phyloP scores from a whole-genome alignment of 2,888 invertebrate species.

The Drosophila basisetae region DNA sequence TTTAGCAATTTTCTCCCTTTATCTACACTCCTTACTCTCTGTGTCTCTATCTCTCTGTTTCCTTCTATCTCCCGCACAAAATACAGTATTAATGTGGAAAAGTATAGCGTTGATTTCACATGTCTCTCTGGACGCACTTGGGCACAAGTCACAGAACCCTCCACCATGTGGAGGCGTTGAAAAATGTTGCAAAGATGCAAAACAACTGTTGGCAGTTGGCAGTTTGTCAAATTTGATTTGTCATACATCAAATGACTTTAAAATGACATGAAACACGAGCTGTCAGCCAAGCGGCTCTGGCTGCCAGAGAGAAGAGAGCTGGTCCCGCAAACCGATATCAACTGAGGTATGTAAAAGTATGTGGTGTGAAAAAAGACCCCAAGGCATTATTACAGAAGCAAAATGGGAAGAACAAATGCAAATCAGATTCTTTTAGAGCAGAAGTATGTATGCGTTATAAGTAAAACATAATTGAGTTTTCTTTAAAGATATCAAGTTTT shows the following conservation, averaged over 20 bases:
- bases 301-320: not conserved
- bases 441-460: not conserved
- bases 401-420: not conserved
- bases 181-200: constrained; percentile 79
- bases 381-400: not conserved
- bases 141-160: constrained; percentile 8
- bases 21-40: not conserved
- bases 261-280: constrained; percentile 66
- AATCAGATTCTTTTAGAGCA: not conserved
- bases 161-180: constrained; percentile 50
- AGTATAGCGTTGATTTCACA: constrained; percentile 76
- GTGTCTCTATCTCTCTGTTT: not conserved
- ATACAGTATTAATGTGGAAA: constrained; percentile 69
- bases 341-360: not conserved
- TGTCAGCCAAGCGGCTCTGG: constrained; percentile 39
- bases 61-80: constrained; percentile 38
- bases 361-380: not conserved
- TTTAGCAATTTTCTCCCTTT: constrained; percentile 22
- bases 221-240: constrained; percentile 82
- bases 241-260: constrained; percentile 81
- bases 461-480: not conserved
- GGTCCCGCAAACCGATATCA: not conserved
- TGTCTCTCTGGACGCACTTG: constrained; percentile 34
- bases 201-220: constrained; percentile 81
- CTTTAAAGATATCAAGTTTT: not conserved